phyloP scores from a whole-genome alignment of 1,140 invertebrate species.

The Cyclargus thomasi region DNA sequence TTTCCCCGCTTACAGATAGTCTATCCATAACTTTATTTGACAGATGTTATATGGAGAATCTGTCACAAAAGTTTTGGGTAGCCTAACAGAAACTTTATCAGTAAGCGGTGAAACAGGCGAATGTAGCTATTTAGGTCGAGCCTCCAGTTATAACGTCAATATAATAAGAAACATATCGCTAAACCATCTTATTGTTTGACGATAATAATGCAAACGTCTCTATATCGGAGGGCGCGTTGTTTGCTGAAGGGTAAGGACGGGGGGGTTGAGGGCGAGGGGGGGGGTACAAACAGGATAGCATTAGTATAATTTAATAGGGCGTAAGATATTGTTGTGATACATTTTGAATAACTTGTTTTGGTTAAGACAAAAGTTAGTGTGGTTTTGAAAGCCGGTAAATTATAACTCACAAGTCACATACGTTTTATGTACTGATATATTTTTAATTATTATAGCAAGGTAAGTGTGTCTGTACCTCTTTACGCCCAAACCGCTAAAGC shows the following conservation, averaged over 20 bases:
- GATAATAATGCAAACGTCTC: slow-evolving; percentile 12
- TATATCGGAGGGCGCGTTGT: slow-evolving; percentile 2
- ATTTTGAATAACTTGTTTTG: not conserved
- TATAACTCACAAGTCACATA: not conserved
- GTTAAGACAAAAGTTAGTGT: not conserved
- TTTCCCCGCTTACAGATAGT: too few relatives aligned
- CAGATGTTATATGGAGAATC: too few relatives aligned
- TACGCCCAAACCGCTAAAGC: too few relatives aligned
- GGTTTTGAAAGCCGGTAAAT: not conserved
- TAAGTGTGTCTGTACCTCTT: too few relatives aligned
- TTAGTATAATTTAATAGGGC: slow-evolving; percentile 9
- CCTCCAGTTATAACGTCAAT: not conserved
- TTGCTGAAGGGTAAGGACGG: not conserved
- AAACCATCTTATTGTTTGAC: slow-evolving; percentile 10
- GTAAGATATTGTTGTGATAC: not conserved
- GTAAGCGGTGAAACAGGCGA: too few relatives aligned
- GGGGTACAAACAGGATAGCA: not conserved
- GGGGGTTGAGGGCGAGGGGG: not conserved
- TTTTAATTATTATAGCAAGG: too few relatives aligned
- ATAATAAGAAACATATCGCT: slow-evolving; percentile 11
- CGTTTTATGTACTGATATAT: too few relatives aligned
- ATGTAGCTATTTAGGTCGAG: not conserved
- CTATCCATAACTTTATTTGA: too few relatives aligned
- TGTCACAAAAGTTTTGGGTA: too few relatives aligned
- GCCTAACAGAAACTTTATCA: too few relatives aligned